Base-by-base conservation (phyloP, 2,888 invertebrate genomes). In the Sthenelais limicola region DNA sequence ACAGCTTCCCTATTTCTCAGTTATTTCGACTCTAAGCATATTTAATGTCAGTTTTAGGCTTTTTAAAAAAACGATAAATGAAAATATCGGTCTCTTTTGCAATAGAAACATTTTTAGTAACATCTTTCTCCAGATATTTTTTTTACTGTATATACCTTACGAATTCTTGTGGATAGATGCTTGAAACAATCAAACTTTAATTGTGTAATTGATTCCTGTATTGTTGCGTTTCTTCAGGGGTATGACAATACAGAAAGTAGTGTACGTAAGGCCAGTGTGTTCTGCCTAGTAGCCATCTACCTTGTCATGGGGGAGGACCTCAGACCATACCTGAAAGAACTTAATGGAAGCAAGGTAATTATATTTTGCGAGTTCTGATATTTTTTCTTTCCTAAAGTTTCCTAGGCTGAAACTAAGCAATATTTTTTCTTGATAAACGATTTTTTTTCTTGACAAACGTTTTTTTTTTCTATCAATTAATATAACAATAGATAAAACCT, bases 221-320 rank as follows among this genome's bases (percentile, higher is more conserved):
- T n/a, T n/a, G n/a, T n/a, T n/a, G n/a, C n/a, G n/a, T n/a, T n/a
- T 18, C 51, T 75, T 21, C 89, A 96, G 93, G 92, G 96, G 77
- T 96, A 97, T 71, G 97, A 98, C 86, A 94, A 97, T 87, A 90
- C 91, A 71, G 95, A 97, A 88, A 96, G 96, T 71, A 93, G 94
- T 78, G 96, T 98, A 32, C 91, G 98, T 66, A 98, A 98, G 88
- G 96, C 97, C 80, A 95, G 96, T 15, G 96, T 98, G 24, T 97
- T 98, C 90, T 97, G 97, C 85, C 95, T 98, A 92, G 98, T 98
- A 3, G 94, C 96, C 58, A 91, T 98, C 82, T 95, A 98, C 83
- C 91, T 94, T 85, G 93, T 93, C 49, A 92, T 96, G 9, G 97
- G 97, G 0, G 95, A 96, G 68, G 81, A 80, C 32, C 91, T 97